Evolutionary conservation across 2,797 vertebrate genomes (phyloP).

Genomic region (Darevskia nairensis): DNA sequence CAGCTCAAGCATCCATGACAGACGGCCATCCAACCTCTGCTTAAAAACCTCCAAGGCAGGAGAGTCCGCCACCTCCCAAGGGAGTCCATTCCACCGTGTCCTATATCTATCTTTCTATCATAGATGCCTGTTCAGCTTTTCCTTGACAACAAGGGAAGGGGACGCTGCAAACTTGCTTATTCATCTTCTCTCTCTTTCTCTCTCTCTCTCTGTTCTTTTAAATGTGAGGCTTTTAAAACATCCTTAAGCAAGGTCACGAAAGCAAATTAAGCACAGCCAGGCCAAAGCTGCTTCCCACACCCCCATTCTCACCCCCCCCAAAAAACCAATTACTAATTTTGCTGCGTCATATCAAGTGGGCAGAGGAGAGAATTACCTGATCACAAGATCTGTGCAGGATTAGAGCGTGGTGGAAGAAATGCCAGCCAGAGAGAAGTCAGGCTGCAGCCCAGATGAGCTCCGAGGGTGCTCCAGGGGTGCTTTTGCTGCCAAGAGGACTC

Average conservation of each 20-base stretch:
- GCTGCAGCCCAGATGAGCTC: background rate
- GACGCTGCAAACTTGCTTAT: background rate
- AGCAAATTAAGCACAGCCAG: conserved; percentile 44
- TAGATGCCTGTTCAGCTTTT: background rate
- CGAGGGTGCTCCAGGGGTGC: background rate
- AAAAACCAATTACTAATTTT: conserved; percentile 72
- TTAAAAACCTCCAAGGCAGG: background rate
- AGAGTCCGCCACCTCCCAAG: background rate
- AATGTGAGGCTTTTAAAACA: conserved; percentile 34
- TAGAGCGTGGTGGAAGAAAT: background rate
- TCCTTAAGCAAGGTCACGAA: conserved; percentile 12
- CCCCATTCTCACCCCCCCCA: conserved; percentile 37
- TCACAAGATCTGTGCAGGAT: conserved; percentile 38
- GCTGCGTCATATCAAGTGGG: conserved; percentile 80
- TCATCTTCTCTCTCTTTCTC: conserved; percentile 34
- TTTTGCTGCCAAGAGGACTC: background rate
- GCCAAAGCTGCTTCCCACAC: conserved; percentile 16
- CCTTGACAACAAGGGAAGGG: background rate
- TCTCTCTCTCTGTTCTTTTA: conserved; percentile 32
- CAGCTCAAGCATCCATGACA: too few relatives aligned
- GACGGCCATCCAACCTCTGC: too few relatives aligned
- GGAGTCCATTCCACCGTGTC: background rate
- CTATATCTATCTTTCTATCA: too few relatives aligned
- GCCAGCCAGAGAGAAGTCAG: background rate
- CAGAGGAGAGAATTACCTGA: conserved; percentile 46